Percentiles rank a stretch among this genome's conserved stretches.
phyloP scores from a whole-genome alignment of 2,888 invertebrate species.

The Dryococelus australis region DNA sequence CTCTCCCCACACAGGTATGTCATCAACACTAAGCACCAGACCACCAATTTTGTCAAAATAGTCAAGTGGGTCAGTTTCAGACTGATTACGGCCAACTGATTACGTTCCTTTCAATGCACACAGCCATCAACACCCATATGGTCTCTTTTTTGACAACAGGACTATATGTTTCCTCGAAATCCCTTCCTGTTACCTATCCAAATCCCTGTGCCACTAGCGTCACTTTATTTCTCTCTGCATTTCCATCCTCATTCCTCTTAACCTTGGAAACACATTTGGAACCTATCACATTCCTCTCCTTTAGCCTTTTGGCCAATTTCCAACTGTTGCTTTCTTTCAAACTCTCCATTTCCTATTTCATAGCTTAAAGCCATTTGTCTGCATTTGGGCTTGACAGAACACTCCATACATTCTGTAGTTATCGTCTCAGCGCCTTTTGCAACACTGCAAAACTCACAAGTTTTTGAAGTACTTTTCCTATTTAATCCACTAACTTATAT shows the following conservation, averaged over 20 bases:
- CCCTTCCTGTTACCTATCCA: background rate
- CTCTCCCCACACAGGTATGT: background rate
- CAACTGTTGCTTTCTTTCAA: background rate
- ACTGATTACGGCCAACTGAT: background rate
- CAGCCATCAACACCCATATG: background rate
- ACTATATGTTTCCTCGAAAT: background rate
- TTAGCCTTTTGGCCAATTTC: too few relatives aligned
- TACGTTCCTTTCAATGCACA: background rate
- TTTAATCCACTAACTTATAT: background rate
- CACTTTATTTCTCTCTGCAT: too few relatives aligned
- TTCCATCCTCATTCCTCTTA: too few relatives aligned
- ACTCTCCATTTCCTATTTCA: too few relatives aligned
- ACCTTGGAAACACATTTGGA: too few relatives aligned
- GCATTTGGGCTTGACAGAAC: background rate
- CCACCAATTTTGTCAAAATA: background rate
- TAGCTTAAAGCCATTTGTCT: background rate
- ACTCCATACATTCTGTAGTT: background rate
- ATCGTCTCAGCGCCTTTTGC: background rate
- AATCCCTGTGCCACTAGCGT: too few relatives aligned
- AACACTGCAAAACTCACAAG: background rate
- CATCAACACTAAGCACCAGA: background rate
- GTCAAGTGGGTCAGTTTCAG: background rate
- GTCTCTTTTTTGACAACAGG: background rate
- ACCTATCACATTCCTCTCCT: too few relatives aligned
- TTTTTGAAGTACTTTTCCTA: background rate